Evolutionary conservation across 1,140 invertebrate species (phyloP).

Genomic region (Galleria mellonella): DNA sequence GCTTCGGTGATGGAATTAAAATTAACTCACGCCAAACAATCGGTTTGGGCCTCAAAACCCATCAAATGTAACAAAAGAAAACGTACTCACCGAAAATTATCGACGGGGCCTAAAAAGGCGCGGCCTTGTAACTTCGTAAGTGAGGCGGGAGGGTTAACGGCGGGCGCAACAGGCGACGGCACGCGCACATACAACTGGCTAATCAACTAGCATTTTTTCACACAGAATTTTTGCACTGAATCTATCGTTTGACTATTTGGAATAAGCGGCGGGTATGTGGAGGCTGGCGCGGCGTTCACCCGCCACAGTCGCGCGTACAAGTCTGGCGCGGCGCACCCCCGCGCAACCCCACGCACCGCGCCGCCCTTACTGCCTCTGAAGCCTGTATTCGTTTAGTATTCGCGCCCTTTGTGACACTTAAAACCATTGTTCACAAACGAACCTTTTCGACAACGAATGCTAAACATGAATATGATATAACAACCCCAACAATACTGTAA

Average conservation of each 20-base stretch:
- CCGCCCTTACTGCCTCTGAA: constrained; percentile 27
- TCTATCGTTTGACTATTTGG: constrained; percentile 17
- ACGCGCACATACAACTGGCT: constrained; percentile 21
- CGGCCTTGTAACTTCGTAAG: constrained; percentile 15
- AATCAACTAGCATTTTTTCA: constrained; percentile 39
- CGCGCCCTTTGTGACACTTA: constrained; percentile 67
- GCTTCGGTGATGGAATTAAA: no score
- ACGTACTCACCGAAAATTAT: constrained; percentile 38
- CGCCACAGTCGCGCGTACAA: constrained; percentile 46
- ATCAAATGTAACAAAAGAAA: constrained; percentile 32
- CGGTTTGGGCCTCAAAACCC: constrained; percentile 4
- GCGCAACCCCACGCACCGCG: constrained; percentile 22
- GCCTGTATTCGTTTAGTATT: constrained; percentile 64
- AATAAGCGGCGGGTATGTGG: constrained; percentile 11
- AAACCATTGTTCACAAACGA: constrained; percentile 61
- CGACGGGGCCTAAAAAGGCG: constrained; percentile 26
- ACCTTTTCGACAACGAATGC: constrained; percentile 28
- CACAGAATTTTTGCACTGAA: constrained; percentile 28
- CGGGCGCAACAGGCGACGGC: constrained; percentile 31
- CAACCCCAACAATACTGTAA: constrained; percentile 4
- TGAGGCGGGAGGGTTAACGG: neutral
- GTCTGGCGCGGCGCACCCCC: constrained; percentile 30
- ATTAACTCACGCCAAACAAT: neutral
- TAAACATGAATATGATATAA: constrained; percentile 9
- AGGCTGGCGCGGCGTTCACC: constrained; percentile 40